A percentile compares a stretch with the other conserved stretches of the same genome.
Evolutionary conservation across 2,113 vertebrate species (phyloP).

Genomic region (Empidonax traillii): DNA sequence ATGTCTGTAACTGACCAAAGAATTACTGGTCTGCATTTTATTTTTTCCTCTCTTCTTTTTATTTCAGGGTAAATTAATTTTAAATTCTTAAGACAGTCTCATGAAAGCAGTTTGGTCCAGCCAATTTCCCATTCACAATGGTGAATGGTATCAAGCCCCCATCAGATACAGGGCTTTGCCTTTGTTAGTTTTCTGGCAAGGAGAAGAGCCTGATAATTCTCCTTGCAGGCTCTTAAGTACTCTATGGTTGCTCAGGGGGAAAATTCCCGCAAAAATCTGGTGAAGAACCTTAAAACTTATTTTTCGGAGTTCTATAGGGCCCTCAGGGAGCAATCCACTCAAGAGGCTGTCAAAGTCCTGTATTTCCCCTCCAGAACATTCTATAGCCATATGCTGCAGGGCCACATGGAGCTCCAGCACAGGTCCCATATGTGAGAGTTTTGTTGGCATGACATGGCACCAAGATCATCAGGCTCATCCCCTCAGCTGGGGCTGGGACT

Average conservation of each 20-base stretch:
- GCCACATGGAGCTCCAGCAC: neutral
- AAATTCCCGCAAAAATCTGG: neutral
- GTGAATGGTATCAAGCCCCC: neutral
- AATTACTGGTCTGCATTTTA: neutral
- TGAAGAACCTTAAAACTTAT: neutral
- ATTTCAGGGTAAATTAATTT: neutral
- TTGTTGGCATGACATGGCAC: neutral
- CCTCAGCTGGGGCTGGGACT: neutral
- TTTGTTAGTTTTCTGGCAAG: neutral
- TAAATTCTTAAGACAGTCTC: neutral
- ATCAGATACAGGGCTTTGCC: neutral
- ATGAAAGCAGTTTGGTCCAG: neutral
- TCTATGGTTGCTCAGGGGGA: neutral
- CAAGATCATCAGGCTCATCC: neutral
- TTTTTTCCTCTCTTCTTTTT: neutral
- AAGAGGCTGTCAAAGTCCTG: neutral
- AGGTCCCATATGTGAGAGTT: neutral
- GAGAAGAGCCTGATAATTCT: neutral
- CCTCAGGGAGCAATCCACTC: neutral
- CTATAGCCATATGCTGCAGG: fast-evolving
- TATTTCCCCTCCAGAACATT: neutral
- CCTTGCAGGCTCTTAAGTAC: neutral
- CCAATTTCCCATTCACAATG: neutral
- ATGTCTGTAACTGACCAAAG: neutral
- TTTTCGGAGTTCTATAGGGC: neutral